Base-by-base conservation (phyloP, 2,113 vertebrate species). In the Gallinago media region DNA sequence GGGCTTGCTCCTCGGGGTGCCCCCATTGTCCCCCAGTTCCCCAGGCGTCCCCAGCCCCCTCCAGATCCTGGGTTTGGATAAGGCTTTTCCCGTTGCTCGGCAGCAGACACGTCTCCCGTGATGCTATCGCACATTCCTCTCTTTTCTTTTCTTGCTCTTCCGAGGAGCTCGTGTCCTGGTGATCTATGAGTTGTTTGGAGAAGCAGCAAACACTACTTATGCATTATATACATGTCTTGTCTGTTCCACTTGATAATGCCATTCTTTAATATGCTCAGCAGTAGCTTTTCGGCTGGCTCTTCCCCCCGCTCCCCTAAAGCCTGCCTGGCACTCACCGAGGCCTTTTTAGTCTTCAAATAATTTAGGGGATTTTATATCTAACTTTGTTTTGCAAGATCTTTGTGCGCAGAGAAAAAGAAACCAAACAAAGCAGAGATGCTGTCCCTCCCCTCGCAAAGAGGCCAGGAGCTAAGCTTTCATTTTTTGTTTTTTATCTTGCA, bases 231-330 rank as follows among this genome's bases (percentile, higher is more conserved):
- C 94, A 68, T 94, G 97, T 96, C 97, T 92, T 97, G 97, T 98
- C 97, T 97, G 94, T 95, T 97, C 95, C 90, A 85, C 97, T 97
- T 93, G 95, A 94, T 97, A 96, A 97, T 96, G 94, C 94, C 89
- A 96, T 97, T 93, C 96, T 96, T 98, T 97, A 97, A 97, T 96
- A 94, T 92, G 97, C 96, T 97, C 90, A 72, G 96, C 90, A 9
- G 94, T 94, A 58, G 97, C 78, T 97, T 96, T 96, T 97, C 74
- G 88, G 90, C 94, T 81, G 88, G 58, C 92, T 94, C 74, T 93
- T 38, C 65, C 78, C 34, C 68, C 63, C 1, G 8, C 55, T 54
- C 34, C 85, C 90, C 88, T 61, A 67, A 70, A 91, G 94, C 68
- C 90, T 68, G 82, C 94, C 74, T 88, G 84, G 62, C 79, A 42